A percentile compares a stretch with the other conserved stretches of the same genome.
phyloP scores from a whole-genome alignment of 2,113 vertebrate species.

The Actenoides lindsayi region DNA sequence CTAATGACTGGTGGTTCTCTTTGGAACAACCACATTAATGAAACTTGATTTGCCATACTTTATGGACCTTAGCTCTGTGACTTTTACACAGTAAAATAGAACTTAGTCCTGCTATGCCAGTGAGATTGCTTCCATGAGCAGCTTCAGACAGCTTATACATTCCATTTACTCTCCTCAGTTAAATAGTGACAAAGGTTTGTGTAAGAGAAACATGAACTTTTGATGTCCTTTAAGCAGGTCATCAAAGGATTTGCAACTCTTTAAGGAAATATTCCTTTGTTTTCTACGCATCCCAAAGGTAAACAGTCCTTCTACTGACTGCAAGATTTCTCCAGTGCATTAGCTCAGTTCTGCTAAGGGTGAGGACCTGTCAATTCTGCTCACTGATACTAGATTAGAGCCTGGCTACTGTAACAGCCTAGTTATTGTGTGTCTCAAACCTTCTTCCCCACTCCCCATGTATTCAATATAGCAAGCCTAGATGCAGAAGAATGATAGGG shows the following conservation, averaged over 20 bases:
- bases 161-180: background rate
- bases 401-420: no score
- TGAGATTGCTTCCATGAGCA: background rate
- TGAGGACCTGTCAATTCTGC: background rate
- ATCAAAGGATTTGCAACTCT: background rate
- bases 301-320: background rate
- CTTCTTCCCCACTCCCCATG: fast-evolving
- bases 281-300: background rate
- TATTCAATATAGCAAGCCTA: background rate
- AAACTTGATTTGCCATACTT: background rate
- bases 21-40: background rate
- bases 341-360: background rate
- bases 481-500: background rate
- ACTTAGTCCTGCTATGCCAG: background rate
- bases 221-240: background rate
- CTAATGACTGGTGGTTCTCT: background rate
- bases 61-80: background rate
- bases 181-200: background rate
- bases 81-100: background rate
- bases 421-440: no score
- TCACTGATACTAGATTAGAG: background rate
- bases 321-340: background rate
- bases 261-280: background rate
- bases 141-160: background rate
- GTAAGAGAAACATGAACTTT: fast-evolving